Evolutionary conservation across 2,113 vertebrate species (phyloP).

Genomic region (Gorilla gorilla): DNA sequence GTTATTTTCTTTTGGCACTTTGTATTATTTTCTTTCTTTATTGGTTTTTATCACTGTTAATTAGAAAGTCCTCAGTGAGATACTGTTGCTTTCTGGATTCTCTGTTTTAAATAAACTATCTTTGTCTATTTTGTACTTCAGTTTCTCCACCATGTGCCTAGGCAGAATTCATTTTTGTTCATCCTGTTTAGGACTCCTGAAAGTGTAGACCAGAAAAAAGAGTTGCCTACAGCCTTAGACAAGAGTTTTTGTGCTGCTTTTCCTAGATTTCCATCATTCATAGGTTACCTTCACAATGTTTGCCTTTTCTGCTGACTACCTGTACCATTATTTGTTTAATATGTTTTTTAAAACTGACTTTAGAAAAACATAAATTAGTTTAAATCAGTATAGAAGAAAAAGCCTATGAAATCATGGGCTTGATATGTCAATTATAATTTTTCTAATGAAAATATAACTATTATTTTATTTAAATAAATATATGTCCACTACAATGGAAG

Average conservation of each 20-base stretch:
- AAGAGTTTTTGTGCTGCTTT: background rate
- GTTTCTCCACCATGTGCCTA: background rate
- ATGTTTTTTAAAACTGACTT: background rate
- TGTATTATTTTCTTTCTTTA: background rate
- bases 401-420: background rate
- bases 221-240: background rate
- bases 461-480: constrained; percentile 32
- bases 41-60: background rate
- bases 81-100: constrained; percentile 27
- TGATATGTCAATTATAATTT: background rate
- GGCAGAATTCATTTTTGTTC: constrained; percentile 16
- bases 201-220: background rate
- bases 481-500: background rate
- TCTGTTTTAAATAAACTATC: background rate
- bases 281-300: background rate
- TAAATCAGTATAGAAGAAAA: background rate
- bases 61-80: background rate
- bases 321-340: background rate
- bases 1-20: constrained; percentile 23
- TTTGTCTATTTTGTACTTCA: background rate
- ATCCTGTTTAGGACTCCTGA: background rate
- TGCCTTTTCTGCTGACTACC: background rate
- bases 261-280: background rate
- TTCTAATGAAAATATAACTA: background rate
- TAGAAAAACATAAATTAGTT: background rate